These are phyloP conservation scores for Melieria omissa DNA, from an alignment of 2,888 invertebrate species.

Conservation along the genomic window DNA sequence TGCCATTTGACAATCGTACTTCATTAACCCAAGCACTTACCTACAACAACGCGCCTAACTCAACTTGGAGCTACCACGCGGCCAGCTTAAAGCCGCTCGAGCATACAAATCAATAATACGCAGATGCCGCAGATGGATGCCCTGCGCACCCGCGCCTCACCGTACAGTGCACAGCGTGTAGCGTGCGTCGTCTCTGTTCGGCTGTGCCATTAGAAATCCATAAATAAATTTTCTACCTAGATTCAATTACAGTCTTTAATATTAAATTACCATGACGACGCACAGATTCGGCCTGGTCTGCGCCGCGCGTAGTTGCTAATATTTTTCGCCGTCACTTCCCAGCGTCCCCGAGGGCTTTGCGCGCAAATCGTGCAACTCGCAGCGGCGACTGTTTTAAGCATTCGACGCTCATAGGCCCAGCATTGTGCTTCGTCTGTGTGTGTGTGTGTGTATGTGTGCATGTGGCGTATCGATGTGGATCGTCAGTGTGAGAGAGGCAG, in stretches of 20 bases:
- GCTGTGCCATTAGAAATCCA: not conserved
- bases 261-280: conserved; percentile 14
- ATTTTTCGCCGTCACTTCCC: not conserved
- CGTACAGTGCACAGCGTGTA: too few species aligned
- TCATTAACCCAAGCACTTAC: too few species aligned
- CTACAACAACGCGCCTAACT: too few species aligned
- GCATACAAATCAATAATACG: not conserved
- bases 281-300: not conserved
- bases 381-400: not conserved
- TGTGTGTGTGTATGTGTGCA: not conserved
- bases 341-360: not conserved
- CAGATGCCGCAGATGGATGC: not conserved
- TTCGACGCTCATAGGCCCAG: not conserved
- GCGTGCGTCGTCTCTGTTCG: not conserved
- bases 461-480: not conserved
- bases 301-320: not conserved
- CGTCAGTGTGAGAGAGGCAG: not conserved
- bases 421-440: not conserved
- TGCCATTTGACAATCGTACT: too few species aligned
- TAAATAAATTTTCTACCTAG: not conserved
- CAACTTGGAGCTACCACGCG: too few species aligned
- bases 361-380: not conserved
- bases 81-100: too few species aligned
- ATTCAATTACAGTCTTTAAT: conserved; percentile 13
- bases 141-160: too few species aligned